Base-by-base conservation (phyloP, 2,113 vertebrate species). In the Pomatorhinus ruficollis region DNA sequence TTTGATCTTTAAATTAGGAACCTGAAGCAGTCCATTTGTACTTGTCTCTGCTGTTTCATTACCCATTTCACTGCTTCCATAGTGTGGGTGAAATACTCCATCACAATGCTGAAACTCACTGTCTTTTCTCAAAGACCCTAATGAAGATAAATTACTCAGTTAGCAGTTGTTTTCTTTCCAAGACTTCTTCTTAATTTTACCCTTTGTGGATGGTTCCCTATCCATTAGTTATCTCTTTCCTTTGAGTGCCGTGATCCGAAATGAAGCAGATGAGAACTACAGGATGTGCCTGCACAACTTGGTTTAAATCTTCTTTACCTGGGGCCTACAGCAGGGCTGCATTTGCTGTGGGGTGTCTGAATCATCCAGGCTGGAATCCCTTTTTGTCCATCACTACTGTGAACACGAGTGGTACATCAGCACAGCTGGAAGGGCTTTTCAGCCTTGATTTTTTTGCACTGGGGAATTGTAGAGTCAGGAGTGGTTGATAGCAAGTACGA, bases 161-260 rank as follows among this genome's bases (percentile, higher is more conserved):
- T 88, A 82, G 87, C 61, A 76, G 37, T 76, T 95, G 47, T 89
- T 95, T 97, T 95, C 83, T 92, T 94, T 94, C 61, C 70, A 85
- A 80, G 70, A 79, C 66, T 69, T 52, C 35, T 54, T 89, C 82
- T 77, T 86, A 60, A 87, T 82, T 96, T 92, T 89, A 47, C 56
- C 70, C n/a, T 91, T 93, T 82, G 72, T 90, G 28, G 47, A n/a
- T 83, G n/a, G 61, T 53, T 95, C 70, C 75, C 87, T 56, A 40
- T 85, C 15, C 11, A 61, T 64, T 69, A 72, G 20, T 31, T 94
- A 52, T 20, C 31, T 93, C 76, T 90, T 79, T 90, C 56, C 60
- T 90, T 37, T 81, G 56, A 83, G 83, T 71, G 50, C 42, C 10
- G 5, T 50, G 42, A 74, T 61, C 63, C 68, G 89, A 81, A 90